Evolutionary conservation across 2,797 vertebrate species (phyloP), one percentile per base, ranked within the genome.

Genomic region (Natrix natrix): DNA sequence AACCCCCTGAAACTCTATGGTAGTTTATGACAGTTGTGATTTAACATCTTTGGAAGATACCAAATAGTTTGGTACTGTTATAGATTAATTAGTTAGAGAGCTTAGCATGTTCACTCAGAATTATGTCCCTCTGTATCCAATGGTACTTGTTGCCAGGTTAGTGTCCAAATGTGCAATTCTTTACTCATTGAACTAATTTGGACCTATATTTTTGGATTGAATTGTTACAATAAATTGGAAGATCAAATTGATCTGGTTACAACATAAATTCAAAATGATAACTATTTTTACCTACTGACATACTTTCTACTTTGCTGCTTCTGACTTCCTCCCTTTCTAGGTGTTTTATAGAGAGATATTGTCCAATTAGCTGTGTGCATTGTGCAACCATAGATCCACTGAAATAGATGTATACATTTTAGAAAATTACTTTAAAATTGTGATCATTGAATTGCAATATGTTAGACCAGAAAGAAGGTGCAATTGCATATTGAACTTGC

Each of bases 321-420:
- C 16, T 0, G 13, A n/a, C 5, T 11, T 12, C 26, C 69, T 74
- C 20, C 91, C 1, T 59, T 88, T 37, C n/a, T 60, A 48, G 10
- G n/a, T 90, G 28, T 83, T 61, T 83, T 83, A 6, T 11, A 92
- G 26, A 48, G 0, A 14, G 32, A 8, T 78, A 52, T 83, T 24
- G 56, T 74, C 87, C 56, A 48, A 26, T 59, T 86, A 86, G 63
- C 6, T 37, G 5, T 69, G 8, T 66, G 43, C 13, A 66, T 6
- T 66, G 22, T 26, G 3, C 28, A 69, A 16, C 48, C 37, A 83
- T 48, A 10, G 37, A n/a, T 54, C 20, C 14, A 48, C 8, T 88
- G 20, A 24, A 16, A 56, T 92, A 94, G 91, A 87, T 91, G 90
- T 43, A 87, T 94, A 94, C 90, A 90, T 92, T 94, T 92, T 78